Percentiles rank a stretch among this genome's conserved stretches.
Conservation (phyloP, 2,888 invertebrate species). For the Eupithecia inturbata region DNA sequence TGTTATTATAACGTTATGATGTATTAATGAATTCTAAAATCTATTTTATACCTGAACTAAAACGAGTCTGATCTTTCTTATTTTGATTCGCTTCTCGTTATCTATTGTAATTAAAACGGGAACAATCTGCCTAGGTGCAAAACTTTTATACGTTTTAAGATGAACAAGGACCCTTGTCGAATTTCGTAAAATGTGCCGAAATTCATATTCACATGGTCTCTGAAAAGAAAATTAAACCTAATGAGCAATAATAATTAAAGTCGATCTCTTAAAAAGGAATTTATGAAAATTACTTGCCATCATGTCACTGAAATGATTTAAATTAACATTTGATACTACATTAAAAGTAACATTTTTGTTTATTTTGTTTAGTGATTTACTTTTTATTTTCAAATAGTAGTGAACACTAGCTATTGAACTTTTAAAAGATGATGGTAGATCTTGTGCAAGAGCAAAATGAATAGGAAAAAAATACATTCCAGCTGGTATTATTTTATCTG, state of each 20-base stretch:
- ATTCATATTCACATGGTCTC: constrained; percentile 60
- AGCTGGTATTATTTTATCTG: constrained; percentile 61
- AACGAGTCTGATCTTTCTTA: constrained; percentile 60
- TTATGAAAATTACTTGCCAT: constrained; percentile 28
- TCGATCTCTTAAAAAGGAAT: neutral
- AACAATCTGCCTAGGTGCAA: constrained; percentile 64
- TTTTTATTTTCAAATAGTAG: constrained; percentile 66
- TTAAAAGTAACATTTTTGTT: constrained; percentile 57
- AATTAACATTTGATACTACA: constrained; percentile 64
- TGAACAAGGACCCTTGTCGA: constrained; percentile 55
- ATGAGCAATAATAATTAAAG: neutral
- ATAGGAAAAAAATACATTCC: constrained; percentile 68
- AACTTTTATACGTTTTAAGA: constrained; percentile 67
- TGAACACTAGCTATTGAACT: constrained; percentile 67
- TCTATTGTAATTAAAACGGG: constrained; percentile 65
- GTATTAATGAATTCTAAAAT: neutral
- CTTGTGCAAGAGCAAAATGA: constrained; percentile 67
- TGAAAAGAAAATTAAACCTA: constrained; percentile 46
- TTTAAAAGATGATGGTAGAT: constrained; percentile 70
- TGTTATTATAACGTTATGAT: no score
- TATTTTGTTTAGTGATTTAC: constrained; percentile 58
- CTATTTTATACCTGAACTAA: constrained; percentile 62
- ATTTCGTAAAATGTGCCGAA: constrained; percentile 60
- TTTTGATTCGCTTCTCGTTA: constrained; percentile 64
- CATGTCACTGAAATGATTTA: constrained; percentile 45